Conservation (phyloP, 2,888 invertebrate species). For the Trichopoda pennipes region DNA sequence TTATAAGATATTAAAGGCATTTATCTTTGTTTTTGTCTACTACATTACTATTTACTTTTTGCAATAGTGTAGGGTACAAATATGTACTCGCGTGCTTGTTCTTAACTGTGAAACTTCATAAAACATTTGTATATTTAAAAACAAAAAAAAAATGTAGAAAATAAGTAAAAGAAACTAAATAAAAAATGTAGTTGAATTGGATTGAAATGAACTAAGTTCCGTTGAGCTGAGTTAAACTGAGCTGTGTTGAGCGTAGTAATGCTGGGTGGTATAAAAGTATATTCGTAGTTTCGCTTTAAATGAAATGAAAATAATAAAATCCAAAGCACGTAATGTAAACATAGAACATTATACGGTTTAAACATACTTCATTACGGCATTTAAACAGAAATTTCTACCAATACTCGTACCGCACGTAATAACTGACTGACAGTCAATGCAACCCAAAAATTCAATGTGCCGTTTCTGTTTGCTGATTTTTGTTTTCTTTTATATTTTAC, state of each 20-base stretch:
- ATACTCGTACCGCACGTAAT: slow-evolving; percentile 47
- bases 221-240: slow-evolving; percentile 19
- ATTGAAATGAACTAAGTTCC: slow-evolving; percentile 41
- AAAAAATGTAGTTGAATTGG: slow-evolving; percentile 23
- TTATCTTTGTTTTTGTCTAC: too few species aligned
- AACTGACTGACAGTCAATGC: slow-evolving; percentile 41
- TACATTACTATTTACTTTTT: too few species aligned
- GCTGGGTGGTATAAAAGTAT: slow-evolving; percentile 23
- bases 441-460: slow-evolving; percentile 46
- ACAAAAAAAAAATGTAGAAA: slow-evolving; percentile 16
- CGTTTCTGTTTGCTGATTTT: slow-evolving; percentile 27
- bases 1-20: too few species aligned
- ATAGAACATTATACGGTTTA: slow-evolving; percentile 79
- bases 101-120: not conserved
- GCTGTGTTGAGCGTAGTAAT: slow-evolving; percentile 6
- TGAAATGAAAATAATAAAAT: slow-evolving; percentile 74
- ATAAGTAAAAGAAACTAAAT: slow-evolving; percentile 19
- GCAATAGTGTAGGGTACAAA: not conserved
- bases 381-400: slow-evolving; percentile 77
- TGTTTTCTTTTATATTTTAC: slow-evolving; percentile 22
- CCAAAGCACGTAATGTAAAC: slow-evolving; percentile 80
- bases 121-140: slow-evolving; percentile 43
- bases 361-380: slow-evolving; percentile 80
- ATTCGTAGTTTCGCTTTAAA: slow-evolving; percentile 14
- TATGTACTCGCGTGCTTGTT: not conserved